Conservation (phyloP, 64 coral and sea anemone species). For the Montipora capricornis region DNA sequence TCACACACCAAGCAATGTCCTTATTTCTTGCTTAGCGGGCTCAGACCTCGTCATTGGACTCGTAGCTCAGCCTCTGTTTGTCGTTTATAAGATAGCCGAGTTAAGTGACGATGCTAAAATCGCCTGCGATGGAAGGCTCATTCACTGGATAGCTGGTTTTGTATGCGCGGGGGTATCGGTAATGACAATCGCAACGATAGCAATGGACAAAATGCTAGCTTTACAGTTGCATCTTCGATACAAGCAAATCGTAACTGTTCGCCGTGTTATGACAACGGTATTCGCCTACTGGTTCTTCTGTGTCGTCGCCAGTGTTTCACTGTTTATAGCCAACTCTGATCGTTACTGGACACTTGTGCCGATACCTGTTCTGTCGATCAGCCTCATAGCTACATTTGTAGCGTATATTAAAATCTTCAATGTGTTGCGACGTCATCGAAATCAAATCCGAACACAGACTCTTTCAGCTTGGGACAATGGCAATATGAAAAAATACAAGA, state of each 20-base stretch:
- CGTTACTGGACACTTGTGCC: constrained; percentile 69
- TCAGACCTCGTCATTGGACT: constrained; percentile 57
- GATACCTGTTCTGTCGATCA: constrained; percentile 20
- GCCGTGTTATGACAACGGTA: not conserved
- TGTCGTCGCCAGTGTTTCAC: not conserved
- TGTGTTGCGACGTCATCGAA: constrained; percentile 45
- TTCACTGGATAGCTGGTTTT: constrained; percentile 71
- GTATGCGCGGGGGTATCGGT: constrained; percentile 63
- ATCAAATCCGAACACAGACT: constrained; percentile 38
- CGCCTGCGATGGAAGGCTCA: constrained; percentile 41
- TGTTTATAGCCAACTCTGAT: constrained; percentile 42
- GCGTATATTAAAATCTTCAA: constrained; percentile 52
- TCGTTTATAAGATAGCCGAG: constrained; percentile 63
- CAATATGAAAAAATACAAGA: constrained; percentile 57
- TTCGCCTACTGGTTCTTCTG: constrained; percentile 24
- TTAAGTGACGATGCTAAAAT: not conserved
- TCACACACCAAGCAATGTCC: constrained; percentile 41
- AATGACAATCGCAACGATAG: constrained; percentile 54
- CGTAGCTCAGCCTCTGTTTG: constrained; percentile 44
- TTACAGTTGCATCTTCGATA: constrained; percentile 60
- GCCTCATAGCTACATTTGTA: constrained; percentile 33
- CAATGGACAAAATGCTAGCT: constrained; percentile 43
- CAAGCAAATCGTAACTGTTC: constrained; percentile 3
- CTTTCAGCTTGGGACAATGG: constrained; percentile 8
- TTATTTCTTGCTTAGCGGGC: constrained; percentile 43